These are phyloP conservation scores for Metallyticus violacea DNA, from an alignment of 2,888 invertebrate species.

Conservation along the genomic window DNA sequence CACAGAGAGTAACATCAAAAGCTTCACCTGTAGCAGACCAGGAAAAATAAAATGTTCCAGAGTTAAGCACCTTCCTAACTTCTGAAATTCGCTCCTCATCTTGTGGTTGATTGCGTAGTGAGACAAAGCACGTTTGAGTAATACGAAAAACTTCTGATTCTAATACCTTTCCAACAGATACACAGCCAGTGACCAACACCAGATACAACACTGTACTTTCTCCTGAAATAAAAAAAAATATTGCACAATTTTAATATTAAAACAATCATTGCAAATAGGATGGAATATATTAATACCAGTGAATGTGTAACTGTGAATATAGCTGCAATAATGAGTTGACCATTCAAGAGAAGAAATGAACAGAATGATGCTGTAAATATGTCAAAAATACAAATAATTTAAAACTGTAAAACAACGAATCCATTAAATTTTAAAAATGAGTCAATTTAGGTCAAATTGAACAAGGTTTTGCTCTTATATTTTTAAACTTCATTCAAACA, in stretches of 20 bases:
- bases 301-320: no score
- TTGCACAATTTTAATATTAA: neutral
- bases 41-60: constrained; percentile 98
- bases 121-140: constrained; percentile 87
- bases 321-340: no score
- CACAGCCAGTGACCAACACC: constrained; percentile 91
- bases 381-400: no score
- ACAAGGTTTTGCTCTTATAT: no score
- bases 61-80: constrained; percentile 85
- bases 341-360: no score
- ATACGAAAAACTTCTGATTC: constrained; percentile 94
- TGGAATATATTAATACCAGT: neutral
- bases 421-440: no score
- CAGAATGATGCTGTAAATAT: no score
- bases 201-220: constrained; percentile 83
- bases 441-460: no score
- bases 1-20: constrained; percentile 91
- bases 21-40: constrained; percentile 62
- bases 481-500: no score
- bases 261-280: neutral
- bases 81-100: constrained; percentile 60
- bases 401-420: no score
- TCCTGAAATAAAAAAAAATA: constrained; percentile 45
- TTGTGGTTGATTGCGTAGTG: constrained; percentile 69
- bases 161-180: constrained; percentile 93